Evolutionary conservation across 2,113 vertebrate species (phyloP).

Genomic region (Marmota flaviventris): DNA sequence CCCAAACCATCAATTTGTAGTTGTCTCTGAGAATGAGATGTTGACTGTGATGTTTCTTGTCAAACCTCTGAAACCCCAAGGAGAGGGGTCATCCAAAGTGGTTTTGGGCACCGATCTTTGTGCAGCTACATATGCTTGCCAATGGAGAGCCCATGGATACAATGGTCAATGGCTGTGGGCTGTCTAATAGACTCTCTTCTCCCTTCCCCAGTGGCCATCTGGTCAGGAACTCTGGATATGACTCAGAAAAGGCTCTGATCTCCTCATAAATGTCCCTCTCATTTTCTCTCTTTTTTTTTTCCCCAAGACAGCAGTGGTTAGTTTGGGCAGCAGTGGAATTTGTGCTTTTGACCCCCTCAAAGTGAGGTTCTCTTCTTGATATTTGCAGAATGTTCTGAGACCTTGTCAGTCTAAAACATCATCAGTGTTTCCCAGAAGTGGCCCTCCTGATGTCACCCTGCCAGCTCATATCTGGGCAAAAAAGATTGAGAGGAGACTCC

Average conservation of each 20-base stretch:
- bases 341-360: neutral
- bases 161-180: neutral
- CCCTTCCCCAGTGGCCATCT: neutral
- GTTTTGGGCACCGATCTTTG: neutral
- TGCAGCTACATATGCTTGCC: neutral
- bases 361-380: neutral
- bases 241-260: neutral
- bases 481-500: neutral
- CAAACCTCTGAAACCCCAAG: neutral
- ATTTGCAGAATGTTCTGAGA: neutral
- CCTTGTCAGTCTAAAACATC: neutral
- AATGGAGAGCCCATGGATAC: neutral
- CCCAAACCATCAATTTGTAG: neutral
- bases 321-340: neutral
- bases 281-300: neutral
- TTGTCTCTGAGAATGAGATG: neutral
- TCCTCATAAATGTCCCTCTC: neutral
- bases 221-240: neutral
- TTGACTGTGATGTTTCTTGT: slow-evolving; percentile 12
- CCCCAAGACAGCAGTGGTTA: neutral
- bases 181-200: neutral
- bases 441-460: neutral
- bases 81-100: neutral
- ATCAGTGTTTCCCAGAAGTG: neutral
- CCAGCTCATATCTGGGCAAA: neutral